Evolutionary conservation across 1,140 invertebrate species (phyloP).

Genomic region (Episyrphus balteatus): DNA sequence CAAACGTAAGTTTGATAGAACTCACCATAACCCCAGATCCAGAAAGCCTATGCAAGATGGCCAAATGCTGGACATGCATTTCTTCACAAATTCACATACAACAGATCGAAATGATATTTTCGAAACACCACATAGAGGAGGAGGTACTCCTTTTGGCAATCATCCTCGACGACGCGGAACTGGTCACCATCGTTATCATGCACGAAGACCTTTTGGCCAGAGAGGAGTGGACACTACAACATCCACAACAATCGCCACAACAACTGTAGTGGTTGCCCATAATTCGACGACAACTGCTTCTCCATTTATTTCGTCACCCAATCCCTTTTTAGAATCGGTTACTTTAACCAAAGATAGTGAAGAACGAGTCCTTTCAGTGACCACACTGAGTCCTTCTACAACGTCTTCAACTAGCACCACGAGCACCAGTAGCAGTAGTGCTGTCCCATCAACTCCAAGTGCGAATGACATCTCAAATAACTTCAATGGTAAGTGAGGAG

Average conservation of each 20-base stretch:
- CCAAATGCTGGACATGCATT: constrained; percentile 2
- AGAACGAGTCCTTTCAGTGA: neutral
- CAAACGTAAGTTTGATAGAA: neutral
- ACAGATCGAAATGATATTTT: neutral
- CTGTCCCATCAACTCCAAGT: too few relatives aligned
- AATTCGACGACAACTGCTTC: neutral
- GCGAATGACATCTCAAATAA: too few relatives aligned
- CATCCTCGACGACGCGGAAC: neutral
- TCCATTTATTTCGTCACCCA: neutral
- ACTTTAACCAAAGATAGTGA: neutral
- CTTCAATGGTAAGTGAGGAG: neutral
- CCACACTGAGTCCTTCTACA: neutral
- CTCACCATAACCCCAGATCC: neutral
- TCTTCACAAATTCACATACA: too few relatives aligned
- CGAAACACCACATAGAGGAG: neutral
- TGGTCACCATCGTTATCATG: neutral
- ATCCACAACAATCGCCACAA: constrained; percentile 1
- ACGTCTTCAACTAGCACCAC: neutral
- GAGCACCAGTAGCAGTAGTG: neutral
- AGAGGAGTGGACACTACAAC: neutral
- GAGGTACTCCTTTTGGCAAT: constrained; percentile 1
- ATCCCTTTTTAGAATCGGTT: neutral
- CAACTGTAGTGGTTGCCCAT: neutral
- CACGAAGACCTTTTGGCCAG: neutral
- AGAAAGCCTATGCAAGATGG: neutral